Evolutionary conservation across 2,797 vertebrate species (phyloP).

Genomic region (Bovichtus diacanthus): DNA sequence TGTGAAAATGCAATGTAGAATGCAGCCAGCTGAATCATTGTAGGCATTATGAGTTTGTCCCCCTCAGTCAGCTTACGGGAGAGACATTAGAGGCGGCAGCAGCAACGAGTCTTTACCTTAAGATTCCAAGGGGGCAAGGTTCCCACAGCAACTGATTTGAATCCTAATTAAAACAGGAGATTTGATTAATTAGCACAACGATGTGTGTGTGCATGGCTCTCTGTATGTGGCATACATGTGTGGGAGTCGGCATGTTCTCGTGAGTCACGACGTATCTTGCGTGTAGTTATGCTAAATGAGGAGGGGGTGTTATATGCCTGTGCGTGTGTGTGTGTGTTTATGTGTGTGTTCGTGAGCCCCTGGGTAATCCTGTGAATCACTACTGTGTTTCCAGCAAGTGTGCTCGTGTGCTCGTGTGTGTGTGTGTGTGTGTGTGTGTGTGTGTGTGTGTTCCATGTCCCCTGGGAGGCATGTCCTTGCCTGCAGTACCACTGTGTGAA

Average conservation of each 20-base stretch:
- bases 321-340: conserved; percentile 16
- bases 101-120: conserved; percentile 69
- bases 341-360: conserved; percentile 55
- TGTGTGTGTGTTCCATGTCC: conserved; percentile 62
- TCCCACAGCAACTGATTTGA: conserved; percentile 85
- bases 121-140: conserved; percentile 76
- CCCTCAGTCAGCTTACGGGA: conserved; percentile 54
- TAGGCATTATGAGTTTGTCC: conserved; percentile 67
- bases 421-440: conserved; percentile 16
- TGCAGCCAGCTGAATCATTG: conserved; percentile 71
- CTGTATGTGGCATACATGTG: conserved; percentile 52
- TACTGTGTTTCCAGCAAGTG: conserved; percentile 45
- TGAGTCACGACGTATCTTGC: conserved; percentile 66
- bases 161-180: conserved; percentile 84
- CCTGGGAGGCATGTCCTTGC: conserved; percentile 78
- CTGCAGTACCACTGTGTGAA: conserved; percentile 77
- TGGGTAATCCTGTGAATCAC: conserved; percentile 76
- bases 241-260: conserved; percentile 59
- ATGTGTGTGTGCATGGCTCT: conserved; percentile 17
- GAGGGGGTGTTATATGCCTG: conserved; percentile 54
- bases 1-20: conserved; percentile 66
- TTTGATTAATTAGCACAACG: conserved; percentile 82
- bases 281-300: conserved; percentile 64
- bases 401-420: no score
- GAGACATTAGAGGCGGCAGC: conserved; percentile 52